Conservation (phyloP, 2,797 vertebrate genomes). For the Neomorphus geoffroyi region DNA sequence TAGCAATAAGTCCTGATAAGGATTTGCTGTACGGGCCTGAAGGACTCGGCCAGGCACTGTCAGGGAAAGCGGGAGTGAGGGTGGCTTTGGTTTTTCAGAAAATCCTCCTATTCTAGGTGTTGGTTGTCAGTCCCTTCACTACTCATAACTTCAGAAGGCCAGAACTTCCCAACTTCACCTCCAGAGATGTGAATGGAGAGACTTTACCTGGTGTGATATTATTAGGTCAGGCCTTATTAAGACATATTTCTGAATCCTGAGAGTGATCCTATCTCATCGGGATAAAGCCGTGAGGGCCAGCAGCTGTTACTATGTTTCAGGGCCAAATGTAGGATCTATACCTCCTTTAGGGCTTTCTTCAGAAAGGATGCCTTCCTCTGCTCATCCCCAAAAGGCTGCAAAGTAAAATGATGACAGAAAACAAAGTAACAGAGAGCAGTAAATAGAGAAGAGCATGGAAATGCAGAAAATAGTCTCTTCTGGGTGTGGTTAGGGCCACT, state of each 20-base stretch:
- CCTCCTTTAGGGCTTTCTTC: not conserved
- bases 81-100: not conserved
- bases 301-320: not conserved
- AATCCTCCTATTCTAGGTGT: not conserved
- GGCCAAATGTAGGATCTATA: not conserved
- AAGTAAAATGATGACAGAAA: not conserved
- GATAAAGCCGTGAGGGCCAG: not conserved
- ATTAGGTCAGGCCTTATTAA: not conserved
- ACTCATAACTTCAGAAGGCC: not conserved
- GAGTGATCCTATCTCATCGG: not conserved
- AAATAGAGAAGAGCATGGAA: not conserved
- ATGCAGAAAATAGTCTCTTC: not conserved
- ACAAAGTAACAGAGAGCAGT: not conserved
- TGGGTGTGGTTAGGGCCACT: not conserved
- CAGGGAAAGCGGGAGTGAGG: not conserved
- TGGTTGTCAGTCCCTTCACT: not conserved
- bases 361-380: not conserved
- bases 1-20: not conserved
- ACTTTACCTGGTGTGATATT: not conserved
- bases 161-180: not conserved
- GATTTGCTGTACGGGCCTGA: not conserved
- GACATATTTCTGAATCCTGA: not conserved
- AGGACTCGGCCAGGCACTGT: accelerated
- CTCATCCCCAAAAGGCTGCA: not conserved
- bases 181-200: not conserved